Base-by-base conservation (phyloP, 2,888 invertebrate species). In the Stenurella melanura region DNA sequence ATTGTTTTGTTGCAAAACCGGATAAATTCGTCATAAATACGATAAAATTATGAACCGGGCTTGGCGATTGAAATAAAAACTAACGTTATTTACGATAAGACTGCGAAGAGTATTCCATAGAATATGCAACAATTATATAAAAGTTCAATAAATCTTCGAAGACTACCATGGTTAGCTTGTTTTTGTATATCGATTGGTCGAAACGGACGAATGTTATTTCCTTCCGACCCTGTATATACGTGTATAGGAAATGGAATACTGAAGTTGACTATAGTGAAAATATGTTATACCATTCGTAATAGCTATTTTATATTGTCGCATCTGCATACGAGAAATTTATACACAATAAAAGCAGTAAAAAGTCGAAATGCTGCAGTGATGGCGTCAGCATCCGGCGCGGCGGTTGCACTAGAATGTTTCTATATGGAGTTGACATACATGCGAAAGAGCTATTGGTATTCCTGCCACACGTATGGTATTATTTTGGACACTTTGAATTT, bases 401-500 rank as follows among this genome's bases (percentile, higher is more conserved):
- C 61, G 38, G 61, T 56, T 42, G 60, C 68, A 68, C 73, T 56
- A 75, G 69, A 68, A 78, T 81, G 80, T 83, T 81, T 81, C 81
- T 81, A 83, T 83, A 81, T 69, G 74, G 78, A 80, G 73, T 72
- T 78, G 75, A 63, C 74, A 73, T 74, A 78, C 75, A 67, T 73
- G 75, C 70, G 64, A 72, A 73, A 80, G 69, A 71, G 78, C 75
- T 77, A 80, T 83, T 83, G 78, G 78, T 78, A 81, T 81, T 83
- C 83, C 57, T 73, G 73, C 71, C 80, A 77, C 80, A 80, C 76
- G 72, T 78, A 68, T 73, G 78, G 79, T 79, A 79, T 81, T 83
- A 83, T 83, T 81, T 81, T 74, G 80, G 80, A 81, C 81, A 83
- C 82, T 82, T 80, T 76, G 80, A 77, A 81, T 81, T 80, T 78